phyloP scores from a whole-genome alignment of 2,113 vertebrate species.

The Ceyx melanurus region DNA sequence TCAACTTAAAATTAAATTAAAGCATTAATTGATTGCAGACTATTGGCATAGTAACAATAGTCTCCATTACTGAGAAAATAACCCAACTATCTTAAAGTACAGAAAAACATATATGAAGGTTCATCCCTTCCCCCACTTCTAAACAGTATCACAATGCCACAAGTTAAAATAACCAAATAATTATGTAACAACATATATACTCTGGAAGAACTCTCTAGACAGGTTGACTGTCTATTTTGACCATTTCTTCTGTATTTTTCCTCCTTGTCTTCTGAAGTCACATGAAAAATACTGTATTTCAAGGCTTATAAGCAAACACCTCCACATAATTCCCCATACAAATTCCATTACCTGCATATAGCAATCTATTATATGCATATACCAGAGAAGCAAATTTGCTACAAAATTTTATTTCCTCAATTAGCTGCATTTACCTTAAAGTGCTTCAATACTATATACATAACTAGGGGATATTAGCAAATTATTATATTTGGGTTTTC shows the following conservation, averaged over 20 bases:
- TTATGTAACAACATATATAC: background rate
- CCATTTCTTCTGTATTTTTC: background rate
- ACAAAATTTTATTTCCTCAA: background rate
- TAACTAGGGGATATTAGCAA: background rate
- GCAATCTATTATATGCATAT: background rate
- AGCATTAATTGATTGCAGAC: background rate
- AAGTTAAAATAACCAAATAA: background rate
- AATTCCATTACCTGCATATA: background rate
- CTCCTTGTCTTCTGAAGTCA: background rate
- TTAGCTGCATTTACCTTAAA: background rate
- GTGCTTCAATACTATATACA: background rate
- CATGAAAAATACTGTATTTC: conserved; percentile 14
- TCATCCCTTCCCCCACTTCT: background rate
- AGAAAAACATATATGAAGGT: background rate
- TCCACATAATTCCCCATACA: background rate
- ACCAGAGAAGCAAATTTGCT: background rate
- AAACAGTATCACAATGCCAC: background rate
- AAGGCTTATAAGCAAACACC: conserved; percentile 37
- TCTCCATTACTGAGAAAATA: background rate
- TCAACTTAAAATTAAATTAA: background rate
- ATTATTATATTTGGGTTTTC: background rate
- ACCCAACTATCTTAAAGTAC: background rate
- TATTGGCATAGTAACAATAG: background rate
- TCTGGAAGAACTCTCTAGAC: background rate
- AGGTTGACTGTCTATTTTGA: background rate